Percentiles rank a stretch among this genome's conserved stretches.
Conservation (phyloP, 2,797 vertebrate genomes). For the Enteromius paludinosus region DNA sequence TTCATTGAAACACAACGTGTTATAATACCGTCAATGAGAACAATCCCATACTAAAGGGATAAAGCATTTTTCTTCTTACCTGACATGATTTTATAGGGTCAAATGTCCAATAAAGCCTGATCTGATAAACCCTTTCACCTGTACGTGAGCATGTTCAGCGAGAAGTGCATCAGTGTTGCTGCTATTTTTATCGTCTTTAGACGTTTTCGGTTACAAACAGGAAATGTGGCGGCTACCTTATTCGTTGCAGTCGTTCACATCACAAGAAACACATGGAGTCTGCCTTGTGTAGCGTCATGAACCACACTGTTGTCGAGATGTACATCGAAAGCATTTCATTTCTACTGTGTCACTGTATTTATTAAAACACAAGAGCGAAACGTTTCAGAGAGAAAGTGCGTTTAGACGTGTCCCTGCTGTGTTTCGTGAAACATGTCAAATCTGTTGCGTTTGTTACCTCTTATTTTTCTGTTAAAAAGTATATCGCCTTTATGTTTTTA, state of each 20-base stretch:
- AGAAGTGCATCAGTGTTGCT: slow-evolving; percentile 45
- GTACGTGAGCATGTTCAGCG: slow-evolving; percentile 20
- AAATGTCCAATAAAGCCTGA: slow-evolving; percentile 10
- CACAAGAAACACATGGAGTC: slow-evolving; percentile 38
- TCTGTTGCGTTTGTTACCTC: neutral
- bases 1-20: neutral
- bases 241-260: slow-evolving; percentile 63
- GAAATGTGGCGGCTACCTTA: slow-evolving; percentile 75
- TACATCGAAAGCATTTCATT: neutral
- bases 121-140: slow-evolving; percentile 33
- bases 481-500: neutral
- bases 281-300: slow-evolving; percentile 13
- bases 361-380: neutral
- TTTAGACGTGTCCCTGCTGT: neutral
- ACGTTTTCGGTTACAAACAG: slow-evolving; percentile 83
- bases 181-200: slow-evolving; percentile 76
- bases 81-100: neutral
- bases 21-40: neutral
- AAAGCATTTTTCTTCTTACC: neutral
- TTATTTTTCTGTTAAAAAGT: neutral
- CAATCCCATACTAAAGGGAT: neutral
- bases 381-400: neutral
- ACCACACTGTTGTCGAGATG: neutral
- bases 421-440: neutral
- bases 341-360: neutral